phyloP scores from a whole-genome alignment of 2,797 vertebrate species.

The Zalophus californianus region DNA sequence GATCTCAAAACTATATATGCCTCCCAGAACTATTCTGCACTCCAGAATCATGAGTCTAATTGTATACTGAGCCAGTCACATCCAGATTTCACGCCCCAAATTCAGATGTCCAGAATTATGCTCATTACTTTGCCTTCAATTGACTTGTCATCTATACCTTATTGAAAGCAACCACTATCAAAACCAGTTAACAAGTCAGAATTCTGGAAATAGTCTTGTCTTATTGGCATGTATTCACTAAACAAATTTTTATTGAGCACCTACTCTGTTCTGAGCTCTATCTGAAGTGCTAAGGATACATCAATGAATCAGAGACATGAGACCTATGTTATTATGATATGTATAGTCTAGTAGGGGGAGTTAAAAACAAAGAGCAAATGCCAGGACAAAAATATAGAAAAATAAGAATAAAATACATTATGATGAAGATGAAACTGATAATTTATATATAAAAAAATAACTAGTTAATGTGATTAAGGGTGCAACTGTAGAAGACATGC shows the following conservation, averaged over 20 bases:
- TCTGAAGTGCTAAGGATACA: not conserved
- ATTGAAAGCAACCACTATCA: not conserved
- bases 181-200: not conserved
- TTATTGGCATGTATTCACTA: not conserved
- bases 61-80: not conserved
- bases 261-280: not conserved
- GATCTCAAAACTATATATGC: not conserved
- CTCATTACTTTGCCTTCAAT: not conserved
- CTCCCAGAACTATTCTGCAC: not conserved
- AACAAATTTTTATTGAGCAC: not conserved
- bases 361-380: not conserved
- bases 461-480: not conserved
- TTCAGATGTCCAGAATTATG: not conserved
- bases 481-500: not conserved
- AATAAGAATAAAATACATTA: not conserved
- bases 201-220: not conserved
- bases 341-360: not conserved
- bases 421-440: not conserved
- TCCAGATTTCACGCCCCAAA: not conserved
- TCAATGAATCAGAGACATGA: not conserved
- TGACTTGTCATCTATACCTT: not conserved
- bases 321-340: not conserved
- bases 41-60: not conserved
- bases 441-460: not conserved
- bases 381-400: not conserved